These are phyloP conservation scores for Garra rufa DNA, from an alignment of 2,113 vertebrate genomes.

Conservation along the genomic window DNA sequence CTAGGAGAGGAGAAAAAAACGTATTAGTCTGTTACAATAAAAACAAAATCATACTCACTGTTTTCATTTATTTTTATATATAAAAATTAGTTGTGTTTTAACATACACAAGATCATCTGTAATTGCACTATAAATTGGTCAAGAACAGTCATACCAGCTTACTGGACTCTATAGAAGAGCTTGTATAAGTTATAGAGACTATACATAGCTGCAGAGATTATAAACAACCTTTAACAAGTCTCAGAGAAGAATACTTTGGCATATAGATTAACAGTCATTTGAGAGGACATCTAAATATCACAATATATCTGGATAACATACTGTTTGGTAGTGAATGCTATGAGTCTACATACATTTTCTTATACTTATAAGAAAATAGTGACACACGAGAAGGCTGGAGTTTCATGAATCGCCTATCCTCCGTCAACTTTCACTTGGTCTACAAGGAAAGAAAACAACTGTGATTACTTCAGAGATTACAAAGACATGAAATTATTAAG, in stretches of 20 bases:
- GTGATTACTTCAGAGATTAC: background rate
- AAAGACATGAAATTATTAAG: background rate
- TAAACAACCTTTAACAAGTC: conserved; percentile 58
- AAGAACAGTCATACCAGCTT: conserved; percentile 58
- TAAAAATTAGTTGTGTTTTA: conserved; percentile 58
- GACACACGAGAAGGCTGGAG: conserved; percentile 70
- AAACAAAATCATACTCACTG: background rate
- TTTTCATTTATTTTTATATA: conserved; percentile 50
- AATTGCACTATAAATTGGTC: conserved; percentile 51
- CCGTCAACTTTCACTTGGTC: conserved; percentile 44
- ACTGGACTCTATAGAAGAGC: conserved; percentile 59
- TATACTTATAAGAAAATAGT: conserved; percentile 59
- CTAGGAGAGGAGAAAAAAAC: too few relatives aligned
- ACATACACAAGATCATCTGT: conserved; percentile 50
- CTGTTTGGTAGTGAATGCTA: conserved; percentile 56
- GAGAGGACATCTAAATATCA: conserved; percentile 64
- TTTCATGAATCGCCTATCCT: conserved; percentile 40
- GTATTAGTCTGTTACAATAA: background rate
- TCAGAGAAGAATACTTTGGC: conserved; percentile 75
- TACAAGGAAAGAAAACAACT: conserved; percentile 26
- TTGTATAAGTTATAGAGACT: conserved; percentile 49
- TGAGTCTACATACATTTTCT: conserved; percentile 53
- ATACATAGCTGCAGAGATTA: conserved; percentile 56
- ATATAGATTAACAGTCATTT: conserved; percentile 73
- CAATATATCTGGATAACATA: conserved; percentile 59